Conservation (phyloP, 2,113 vertebrate genomes). For the Hydropotes inermis region DNA sequence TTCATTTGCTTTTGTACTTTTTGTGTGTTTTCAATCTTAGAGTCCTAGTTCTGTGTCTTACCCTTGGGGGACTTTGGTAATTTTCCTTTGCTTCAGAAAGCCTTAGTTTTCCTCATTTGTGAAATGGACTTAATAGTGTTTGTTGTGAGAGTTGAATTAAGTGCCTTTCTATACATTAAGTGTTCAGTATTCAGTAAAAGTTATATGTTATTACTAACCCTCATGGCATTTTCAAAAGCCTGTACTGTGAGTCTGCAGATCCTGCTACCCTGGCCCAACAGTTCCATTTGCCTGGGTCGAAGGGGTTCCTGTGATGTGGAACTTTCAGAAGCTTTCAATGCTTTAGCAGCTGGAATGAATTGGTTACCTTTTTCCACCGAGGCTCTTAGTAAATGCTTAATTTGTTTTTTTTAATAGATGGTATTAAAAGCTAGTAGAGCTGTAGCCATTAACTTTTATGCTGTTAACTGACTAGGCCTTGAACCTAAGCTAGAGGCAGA, state of each 20-base stretch:
- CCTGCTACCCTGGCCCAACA: neutral
- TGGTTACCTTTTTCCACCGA: neutral
- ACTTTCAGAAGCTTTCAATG: neutral
- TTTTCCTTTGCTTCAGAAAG: slow-evolving; percentile 4
- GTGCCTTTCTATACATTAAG: slow-evolving; percentile 9
- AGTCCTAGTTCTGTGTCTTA: neutral
- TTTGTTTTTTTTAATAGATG: neutral
- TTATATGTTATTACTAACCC: neutral
- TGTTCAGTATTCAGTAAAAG: neutral
- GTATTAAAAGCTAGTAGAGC: neutral
- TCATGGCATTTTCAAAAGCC: neutral
- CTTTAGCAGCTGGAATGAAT: neutral
- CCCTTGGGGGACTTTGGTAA: neutral
- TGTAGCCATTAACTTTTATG: neutral
- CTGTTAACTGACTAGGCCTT: neutral
- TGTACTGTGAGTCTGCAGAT: neutral
- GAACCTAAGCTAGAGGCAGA: neutral
- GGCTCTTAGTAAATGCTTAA: neutral
- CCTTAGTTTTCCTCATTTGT: neutral
- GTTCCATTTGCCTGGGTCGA: neutral
- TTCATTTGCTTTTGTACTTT: neutral
- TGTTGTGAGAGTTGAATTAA: neutral
- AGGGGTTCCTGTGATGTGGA: neutral
- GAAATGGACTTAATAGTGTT: neutral
- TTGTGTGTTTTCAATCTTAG: neutral